A percentile compares a stretch with the other conserved stretches of the same genome.
Evolutionary conservation across 2,888 invertebrate genomes (phyloP).

Genomic region (Melanargia galathea): DNA sequence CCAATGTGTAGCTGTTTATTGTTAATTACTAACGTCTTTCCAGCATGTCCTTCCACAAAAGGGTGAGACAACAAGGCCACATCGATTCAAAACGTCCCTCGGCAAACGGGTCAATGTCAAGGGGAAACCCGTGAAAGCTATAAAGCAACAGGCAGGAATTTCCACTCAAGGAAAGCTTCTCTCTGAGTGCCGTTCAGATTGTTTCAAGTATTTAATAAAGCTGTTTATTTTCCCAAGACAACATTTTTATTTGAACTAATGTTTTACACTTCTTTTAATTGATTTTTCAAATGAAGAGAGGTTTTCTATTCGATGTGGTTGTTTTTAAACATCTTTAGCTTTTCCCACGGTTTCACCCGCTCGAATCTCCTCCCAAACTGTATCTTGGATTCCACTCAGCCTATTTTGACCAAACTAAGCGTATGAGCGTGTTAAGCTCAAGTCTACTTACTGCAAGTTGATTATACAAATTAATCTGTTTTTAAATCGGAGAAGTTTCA

Average conservation of each 20-base stretch:
- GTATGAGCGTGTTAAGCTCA: too few relatives aligned
- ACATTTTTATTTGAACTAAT: background rate
- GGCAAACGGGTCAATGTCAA: constrained; percentile 40
- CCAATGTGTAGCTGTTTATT: too few relatives aligned
- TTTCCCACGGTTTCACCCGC: background rate
- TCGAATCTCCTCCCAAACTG: background rate
- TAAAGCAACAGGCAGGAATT: constrained; percentile 14
- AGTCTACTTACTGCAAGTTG: too few relatives aligned
- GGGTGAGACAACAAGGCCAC: constrained; percentile 25
- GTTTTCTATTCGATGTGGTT: too few relatives aligned
- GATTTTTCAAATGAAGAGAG: too few relatives aligned
- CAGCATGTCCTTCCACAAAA: constrained; percentile 23
- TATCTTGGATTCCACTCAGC: background rate
- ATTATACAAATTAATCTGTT: too few relatives aligned
- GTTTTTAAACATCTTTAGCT: background rate
- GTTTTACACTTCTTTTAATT: too few relatives aligned
- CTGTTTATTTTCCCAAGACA: background rate
- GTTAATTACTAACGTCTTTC: too few relatives aligned
- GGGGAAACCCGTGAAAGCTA: constrained; percentile 20
- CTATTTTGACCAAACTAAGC: too few relatives aligned
- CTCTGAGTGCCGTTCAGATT: background rate
- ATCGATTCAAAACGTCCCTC: constrained; percentile 40
- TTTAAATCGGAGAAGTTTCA: too few relatives aligned
- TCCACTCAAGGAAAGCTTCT: constrained; percentile 14
- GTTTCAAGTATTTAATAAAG: background rate